Conservation (phyloP, 2,113 vertebrate genomes). For the Chloropsis cyanopogon region DNA sequence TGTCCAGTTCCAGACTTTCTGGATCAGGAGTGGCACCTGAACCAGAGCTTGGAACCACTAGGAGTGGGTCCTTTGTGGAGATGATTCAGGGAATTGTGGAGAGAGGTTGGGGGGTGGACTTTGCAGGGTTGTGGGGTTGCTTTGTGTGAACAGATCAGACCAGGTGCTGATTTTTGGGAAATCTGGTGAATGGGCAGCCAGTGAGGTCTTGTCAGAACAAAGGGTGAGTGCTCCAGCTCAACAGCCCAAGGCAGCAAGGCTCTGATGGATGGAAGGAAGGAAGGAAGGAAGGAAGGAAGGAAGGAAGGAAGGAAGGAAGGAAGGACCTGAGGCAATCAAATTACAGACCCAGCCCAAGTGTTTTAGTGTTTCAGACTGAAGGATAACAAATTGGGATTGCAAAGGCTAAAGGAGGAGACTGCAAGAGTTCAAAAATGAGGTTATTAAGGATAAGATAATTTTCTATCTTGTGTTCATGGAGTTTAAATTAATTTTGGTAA, state of each 20-base stretch:
- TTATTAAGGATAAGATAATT: neutral
- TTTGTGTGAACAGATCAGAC: neutral
- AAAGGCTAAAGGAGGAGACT: neutral
- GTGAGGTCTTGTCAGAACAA: rapidly evolving
- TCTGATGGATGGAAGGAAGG: too few species aligned
- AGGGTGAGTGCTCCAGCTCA: neutral
- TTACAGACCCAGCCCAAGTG: neutral
- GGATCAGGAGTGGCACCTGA: neutral
- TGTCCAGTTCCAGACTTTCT: neutral
- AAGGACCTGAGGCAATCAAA: neutral
- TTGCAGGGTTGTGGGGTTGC: neutral
- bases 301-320: neutral
- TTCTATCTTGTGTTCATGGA: neutral
- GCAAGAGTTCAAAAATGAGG: neutral
- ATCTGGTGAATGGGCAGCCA: neutral
- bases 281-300: neutral
- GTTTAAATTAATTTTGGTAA: neutral
- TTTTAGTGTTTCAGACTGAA: neutral
- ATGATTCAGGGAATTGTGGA: neutral
- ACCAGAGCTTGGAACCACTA: neutral
- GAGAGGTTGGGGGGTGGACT: neutral
- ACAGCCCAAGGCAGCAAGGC: neutral
- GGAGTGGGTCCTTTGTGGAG: neutral
- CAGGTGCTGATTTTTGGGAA: neutral
- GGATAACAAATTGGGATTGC: neutral